These are phyloP conservation scores for Sarcophaga caerulescens DNA, from an alignment of 2,888 invertebrate genomes.

Conservation along the genomic window DNA sequence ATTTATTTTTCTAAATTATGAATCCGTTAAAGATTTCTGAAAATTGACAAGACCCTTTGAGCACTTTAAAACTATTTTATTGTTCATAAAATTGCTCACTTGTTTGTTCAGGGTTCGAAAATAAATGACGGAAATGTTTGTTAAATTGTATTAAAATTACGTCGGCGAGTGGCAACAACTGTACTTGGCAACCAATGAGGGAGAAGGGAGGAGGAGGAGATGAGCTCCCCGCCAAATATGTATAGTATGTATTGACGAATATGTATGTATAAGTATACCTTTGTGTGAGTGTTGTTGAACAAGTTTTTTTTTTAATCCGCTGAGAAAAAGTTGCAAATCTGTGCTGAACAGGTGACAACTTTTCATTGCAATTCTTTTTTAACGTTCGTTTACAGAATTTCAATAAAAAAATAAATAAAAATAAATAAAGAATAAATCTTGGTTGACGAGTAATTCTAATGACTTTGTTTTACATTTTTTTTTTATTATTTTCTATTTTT, in stretches of 20 bases:
- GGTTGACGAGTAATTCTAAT: background rate
- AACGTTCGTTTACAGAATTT: constrained; percentile 16
- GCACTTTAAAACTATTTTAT: background rate
- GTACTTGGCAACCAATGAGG: background rate
- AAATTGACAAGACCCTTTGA: background rate
- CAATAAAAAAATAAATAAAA: background rate
- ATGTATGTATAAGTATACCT: background rate
- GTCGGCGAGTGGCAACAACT: background rate
- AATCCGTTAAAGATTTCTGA: no score
- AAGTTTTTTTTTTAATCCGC: constrained; percentile 19
- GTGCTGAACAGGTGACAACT: constrained; percentile 19
- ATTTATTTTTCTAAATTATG: no score
- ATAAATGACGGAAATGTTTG: background rate
- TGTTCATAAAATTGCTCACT: background rate
- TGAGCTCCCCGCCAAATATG: background rate
- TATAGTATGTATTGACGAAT: constrained; percentile 1
- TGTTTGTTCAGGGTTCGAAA: background rate
- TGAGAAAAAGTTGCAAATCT: constrained; percentile 9
- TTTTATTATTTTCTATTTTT: no score
- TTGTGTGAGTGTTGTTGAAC: no score
- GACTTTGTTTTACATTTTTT: no score
- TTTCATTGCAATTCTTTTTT: background rate
- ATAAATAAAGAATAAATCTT: background rate
- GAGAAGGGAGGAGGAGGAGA: no score
- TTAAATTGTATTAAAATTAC: constrained; percentile 22